Percentiles rank a stretch among this genome's conserved stretches.
These are phyloP conservation scores for Lasiurus borealis DNA, from an alignment of 2,113 vertebrate species.

Conservation along the genomic window DNA sequence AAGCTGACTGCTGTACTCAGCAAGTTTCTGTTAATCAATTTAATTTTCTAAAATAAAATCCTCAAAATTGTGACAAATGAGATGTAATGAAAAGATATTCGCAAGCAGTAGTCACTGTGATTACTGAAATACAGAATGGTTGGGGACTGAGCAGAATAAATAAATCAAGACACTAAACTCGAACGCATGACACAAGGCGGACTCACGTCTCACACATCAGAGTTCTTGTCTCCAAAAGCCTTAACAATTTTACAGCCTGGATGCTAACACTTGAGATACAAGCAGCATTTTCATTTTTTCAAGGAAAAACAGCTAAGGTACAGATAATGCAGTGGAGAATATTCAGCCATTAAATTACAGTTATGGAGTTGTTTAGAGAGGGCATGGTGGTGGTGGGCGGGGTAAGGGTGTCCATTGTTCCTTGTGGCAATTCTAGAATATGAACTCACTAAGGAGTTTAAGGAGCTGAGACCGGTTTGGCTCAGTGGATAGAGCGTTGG, in stretches of 20 bases:
- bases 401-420: neutral
- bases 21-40: constrained; percentile 47
- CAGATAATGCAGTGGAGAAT: constrained; percentile 36
- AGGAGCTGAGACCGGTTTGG: no score
- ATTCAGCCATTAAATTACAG: constrained; percentile 38
- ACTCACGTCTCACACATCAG: neutral
- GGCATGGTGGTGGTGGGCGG: neutral
- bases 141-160: constrained; percentile 15
- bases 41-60: constrained; percentile 62
- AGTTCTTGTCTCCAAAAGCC: neutral
- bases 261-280: neutral
- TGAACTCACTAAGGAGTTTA: constrained; percentile 44
- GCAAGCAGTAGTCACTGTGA: neutral
- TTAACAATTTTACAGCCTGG: neutral
- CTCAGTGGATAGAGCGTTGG: no score
- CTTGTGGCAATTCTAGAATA: constrained; percentile 1
- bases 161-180: neutral
- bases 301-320: no score
- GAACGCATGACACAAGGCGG: neutral
- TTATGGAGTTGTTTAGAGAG: neutral
- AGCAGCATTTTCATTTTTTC: constrained; percentile 43
- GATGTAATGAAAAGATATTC: constrained; percentile 39
- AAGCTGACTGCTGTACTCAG: neutral
- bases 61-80: constrained; percentile 36
- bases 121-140: neutral